These are phyloP conservation scores for Lumbricus terrestris DNA, from an alignment of 2,888 invertebrate species.

Conservation along the genomic window DNA sequence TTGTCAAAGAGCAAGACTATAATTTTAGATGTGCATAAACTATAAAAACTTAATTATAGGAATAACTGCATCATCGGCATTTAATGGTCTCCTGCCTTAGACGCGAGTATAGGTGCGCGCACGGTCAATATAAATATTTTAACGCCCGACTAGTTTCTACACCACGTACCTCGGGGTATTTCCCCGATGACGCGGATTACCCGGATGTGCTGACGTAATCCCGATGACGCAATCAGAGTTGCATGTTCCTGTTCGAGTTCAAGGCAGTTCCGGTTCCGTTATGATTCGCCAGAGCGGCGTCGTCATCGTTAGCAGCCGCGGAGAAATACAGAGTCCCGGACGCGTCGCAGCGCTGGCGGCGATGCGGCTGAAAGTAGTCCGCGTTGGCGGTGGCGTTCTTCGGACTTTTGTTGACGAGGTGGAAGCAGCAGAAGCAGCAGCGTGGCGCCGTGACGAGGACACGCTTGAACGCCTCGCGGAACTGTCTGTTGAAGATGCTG, in stretches of 20 bases:
- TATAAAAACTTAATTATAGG: too few relatives aligned
- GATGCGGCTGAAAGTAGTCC: constrained; percentile 3
- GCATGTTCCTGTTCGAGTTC: background rate
- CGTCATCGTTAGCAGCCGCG: background rate
- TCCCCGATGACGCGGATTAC: background rate
- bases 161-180: background rate
- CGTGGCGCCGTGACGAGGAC: constrained; percentile 4
- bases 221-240: background rate
- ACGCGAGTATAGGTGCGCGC: too few relatives aligned
- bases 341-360: background rate
- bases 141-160: too few relatives aligned
- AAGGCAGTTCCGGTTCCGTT: background rate
- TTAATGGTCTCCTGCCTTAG: background rate
- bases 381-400: background rate
- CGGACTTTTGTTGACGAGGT: background rate
- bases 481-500: constrained; percentile 97
- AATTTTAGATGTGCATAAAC: too few relatives aligned
- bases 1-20: too few relatives aligned
- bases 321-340: background rate
- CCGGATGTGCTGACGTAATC: background rate
- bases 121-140: too few relatives aligned
- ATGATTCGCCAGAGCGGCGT: background rate
- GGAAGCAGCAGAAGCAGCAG: background rate
- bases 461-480: constrained; percentile 81
- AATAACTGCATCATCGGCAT: too few relatives aligned